Base-by-base conservation (phyloP, 2,797 vertebrate genomes). In the Phoeniculus purpureus region DNA sequence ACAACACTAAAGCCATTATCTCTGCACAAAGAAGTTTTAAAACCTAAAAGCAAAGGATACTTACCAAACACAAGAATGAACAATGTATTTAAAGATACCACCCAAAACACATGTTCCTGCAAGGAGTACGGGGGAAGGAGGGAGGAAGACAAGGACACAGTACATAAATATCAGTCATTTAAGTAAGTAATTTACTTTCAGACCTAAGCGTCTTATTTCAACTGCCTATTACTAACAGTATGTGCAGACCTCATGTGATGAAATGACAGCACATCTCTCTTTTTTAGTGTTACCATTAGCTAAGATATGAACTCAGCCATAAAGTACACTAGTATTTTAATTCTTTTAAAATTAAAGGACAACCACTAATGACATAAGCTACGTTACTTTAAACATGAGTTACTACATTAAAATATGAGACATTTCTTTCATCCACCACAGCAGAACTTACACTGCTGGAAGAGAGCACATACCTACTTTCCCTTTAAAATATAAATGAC, bases 71-170 rank as follows among this genome's bases (percentile, higher is more conserved):
- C 99, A 93, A 99, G 98, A 96, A 99, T 99, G 97, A 99, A 99
- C 80, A 99, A 97, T 0, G 99, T 99, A 95, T 99, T 99, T 87
- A 99, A 98, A 90, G 99, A 99, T 75, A 99, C 99, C 16, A 99
- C 99, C 99, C 99, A 99, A 96, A 99, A 99, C 79, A 99, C 99
- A 82, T 99, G 99, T 85, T 99, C 99, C 99, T 99, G 93, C 7
- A 85, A 95, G 40, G 91, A 76, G 96, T 90, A 84, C 12, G 65
- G 87, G 52, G 74, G 12, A 74, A 79, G 68, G 13, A 85, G 5
- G 26, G 64, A 82, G 18, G 37, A 84, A 82, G 16, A 85, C 19
- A 93, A 66, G 51, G 21, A 79, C 94, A 89, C 26, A 81, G 65
- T 19, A 77, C 2, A 25, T 76, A 70, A 85, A 25, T 81, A 29